These are phyloP conservation scores for Lates japonicus DNA, from an alignment of 2,797 vertebrate genomes.

Conservation along the genomic window DNA sequence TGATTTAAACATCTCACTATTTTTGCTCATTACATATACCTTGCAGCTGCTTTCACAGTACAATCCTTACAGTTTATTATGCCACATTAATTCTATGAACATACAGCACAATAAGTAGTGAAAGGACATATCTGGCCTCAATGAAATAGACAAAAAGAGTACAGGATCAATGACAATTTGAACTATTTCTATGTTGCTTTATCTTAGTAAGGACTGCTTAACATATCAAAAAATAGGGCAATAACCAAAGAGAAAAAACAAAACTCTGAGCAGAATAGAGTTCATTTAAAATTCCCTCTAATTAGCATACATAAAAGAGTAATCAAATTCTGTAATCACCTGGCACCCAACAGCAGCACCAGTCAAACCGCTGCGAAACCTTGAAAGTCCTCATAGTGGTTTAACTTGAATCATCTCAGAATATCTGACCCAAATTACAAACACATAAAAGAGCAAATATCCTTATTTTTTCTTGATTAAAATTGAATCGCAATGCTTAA, in stretches of 20 bases:
- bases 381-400: not conserved
- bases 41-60: not conserved
- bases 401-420: constrained; percentile 11
- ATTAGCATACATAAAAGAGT: constrained; percentile 29
- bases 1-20: not conserved
- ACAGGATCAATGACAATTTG: not conserved
- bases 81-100: not conserved
- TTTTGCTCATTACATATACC: too few relatives aligned
- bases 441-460: not conserved
- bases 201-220: not conserved
- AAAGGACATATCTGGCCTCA: not conserved
- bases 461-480: not conserved
- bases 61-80: not conserved
- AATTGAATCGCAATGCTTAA: not conserved
- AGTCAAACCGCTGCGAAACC: not conserved
- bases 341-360: not conserved
- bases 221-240: not conserved
- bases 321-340: constrained; percentile 23
- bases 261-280: not conserved
- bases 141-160: not conserved
- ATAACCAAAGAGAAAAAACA: not conserved
- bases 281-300: constrained; percentile 1
- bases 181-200: not conserved
- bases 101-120: too few relatives aligned
- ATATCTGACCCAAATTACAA: constrained; percentile 7